These are phyloP conservation scores for Andricus quercusramuli DNA, from an alignment of 2,888 invertebrate species.

Conservation along the genomic window DNA sequence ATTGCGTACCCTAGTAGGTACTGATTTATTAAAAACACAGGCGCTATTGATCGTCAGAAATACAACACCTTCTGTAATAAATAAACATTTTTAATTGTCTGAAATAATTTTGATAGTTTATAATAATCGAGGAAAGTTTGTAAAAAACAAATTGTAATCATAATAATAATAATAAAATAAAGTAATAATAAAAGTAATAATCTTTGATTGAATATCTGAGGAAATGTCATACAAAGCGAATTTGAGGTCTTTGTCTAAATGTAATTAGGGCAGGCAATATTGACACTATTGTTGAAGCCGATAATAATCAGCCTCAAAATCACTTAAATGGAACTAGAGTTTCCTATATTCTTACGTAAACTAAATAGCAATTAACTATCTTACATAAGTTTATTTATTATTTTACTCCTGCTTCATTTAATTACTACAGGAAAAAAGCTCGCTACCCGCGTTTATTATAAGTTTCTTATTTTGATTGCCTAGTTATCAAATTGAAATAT, in stretches of 20 bases:
- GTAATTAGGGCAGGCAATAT: conserved; percentile 7
- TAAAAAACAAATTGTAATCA: no score
- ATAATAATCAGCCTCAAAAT: neutral
- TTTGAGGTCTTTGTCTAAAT: neutral
- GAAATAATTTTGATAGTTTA: no score
- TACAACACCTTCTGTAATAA: neutral
- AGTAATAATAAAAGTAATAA: no score
- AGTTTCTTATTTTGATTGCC: no score
- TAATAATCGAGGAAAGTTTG: no score
- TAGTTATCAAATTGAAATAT: no score
- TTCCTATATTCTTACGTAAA: neutral
- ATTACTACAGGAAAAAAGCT: no score
- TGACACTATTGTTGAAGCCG: neutral
- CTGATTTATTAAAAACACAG: neutral
- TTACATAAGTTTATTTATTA: neutral
- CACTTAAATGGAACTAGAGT: neutral
- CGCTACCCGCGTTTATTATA: no score
- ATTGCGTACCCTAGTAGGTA: no score
- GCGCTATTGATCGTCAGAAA: neutral
- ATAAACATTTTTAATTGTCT: no score
- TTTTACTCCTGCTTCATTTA: neutral
- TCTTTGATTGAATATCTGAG: neutral
- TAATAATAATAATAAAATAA: no score
- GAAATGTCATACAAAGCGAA: neutral
- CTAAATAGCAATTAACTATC: neutral